These are phyloP conservation scores for Orbicella faveolata DNA, from an alignment of 64 coral and sea anemone genomes.

Conservation along the genomic window DNA sequence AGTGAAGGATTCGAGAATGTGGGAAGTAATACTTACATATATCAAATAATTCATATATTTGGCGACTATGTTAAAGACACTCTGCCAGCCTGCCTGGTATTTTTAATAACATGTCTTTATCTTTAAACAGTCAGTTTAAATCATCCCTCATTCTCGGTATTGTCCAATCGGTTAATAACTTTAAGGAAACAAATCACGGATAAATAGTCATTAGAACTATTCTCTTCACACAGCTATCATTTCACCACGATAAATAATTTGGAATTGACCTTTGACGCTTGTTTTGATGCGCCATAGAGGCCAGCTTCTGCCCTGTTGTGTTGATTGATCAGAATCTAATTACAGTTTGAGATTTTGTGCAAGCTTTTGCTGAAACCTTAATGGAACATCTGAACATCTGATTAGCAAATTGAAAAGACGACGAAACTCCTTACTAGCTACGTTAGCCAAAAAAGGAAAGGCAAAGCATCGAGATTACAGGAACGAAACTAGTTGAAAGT, in stretches of 20 bases:
- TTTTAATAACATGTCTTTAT: too few relatives aligned
- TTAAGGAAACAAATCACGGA: too few relatives aligned
- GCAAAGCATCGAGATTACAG: neutral
- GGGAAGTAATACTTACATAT: too few relatives aligned
- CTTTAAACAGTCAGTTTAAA: too few relatives aligned
- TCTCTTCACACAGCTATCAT: neutral
- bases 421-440: neutral
- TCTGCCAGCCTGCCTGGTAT: too few relatives aligned
- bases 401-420: neutral
- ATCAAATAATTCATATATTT: too few relatives aligned
- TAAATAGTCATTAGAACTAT: too few relatives aligned
- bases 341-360: neutral
- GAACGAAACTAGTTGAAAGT: neutral
- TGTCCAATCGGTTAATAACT: too few relatives aligned
- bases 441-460: neutral
- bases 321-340: neutral
- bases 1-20: too few relatives aligned
- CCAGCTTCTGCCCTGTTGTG: neutral
- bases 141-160: too few relatives aligned
- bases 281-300: neutral
- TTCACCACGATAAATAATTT: neutral
- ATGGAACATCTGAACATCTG: neutral
- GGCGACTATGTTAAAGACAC: too few relatives aligned
- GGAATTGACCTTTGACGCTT: neutral
- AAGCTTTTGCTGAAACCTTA: neutral